These are phyloP conservation scores for Jaculus jaculus DNA, from an alignment of 2,113 vertebrate genomes.

Conservation along the genomic window DNA sequence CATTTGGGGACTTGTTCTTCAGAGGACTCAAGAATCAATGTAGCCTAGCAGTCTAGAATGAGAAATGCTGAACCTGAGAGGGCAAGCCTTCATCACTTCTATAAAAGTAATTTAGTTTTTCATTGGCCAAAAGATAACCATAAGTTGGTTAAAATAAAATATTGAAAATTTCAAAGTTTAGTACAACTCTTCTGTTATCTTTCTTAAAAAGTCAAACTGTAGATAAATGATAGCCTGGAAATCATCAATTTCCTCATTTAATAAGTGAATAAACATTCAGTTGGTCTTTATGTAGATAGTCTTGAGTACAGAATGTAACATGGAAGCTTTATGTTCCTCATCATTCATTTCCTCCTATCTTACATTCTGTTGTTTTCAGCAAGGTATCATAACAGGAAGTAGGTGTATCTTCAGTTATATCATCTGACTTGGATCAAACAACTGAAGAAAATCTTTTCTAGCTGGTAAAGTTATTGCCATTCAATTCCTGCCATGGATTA, in stretches of 20 bases:
- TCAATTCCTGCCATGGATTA: background rate
- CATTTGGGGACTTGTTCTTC: background rate
- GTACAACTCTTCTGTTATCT: background rate
- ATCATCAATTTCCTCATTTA: background rate
- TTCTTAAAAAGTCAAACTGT: background rate
- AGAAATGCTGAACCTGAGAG: background rate
- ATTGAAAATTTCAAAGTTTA: background rate
- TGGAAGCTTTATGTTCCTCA: background rate
- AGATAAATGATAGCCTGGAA: background rate
- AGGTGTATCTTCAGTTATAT: background rate
- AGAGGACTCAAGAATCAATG: background rate
- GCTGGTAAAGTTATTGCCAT: slow-evolving; percentile 22
- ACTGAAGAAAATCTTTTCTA: slow-evolving; percentile 9
- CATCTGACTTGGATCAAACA: background rate
- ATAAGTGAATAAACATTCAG: background rate
- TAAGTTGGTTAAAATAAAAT: background rate
- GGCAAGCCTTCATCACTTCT: background rate
- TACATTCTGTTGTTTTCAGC: background rate
- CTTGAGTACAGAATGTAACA: background rate
- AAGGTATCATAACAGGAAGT: background rate
- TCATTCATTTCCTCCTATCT: background rate
- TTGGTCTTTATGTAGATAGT: background rate
- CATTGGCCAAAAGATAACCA: background rate
- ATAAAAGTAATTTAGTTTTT: background rate
- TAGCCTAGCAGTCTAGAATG: background rate